These are phyloP conservation scores for Chirona hameri DNA, from an alignment of 2,888 invertebrate species.

Conservation along the genomic window DNA sequence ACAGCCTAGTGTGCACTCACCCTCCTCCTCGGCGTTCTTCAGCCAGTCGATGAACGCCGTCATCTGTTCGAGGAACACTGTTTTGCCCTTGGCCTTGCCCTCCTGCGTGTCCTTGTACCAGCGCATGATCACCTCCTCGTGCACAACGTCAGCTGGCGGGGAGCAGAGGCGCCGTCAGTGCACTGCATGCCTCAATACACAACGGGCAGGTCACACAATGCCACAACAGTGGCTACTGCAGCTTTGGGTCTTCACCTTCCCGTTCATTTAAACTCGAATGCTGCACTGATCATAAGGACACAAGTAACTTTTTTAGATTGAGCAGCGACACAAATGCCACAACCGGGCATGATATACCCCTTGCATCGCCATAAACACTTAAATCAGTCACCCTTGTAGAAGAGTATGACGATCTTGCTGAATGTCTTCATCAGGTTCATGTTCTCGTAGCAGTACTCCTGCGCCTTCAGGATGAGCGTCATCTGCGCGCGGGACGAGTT, in stretches of 20 bases:
- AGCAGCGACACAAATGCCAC: too few species aligned
- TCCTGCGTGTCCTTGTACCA: constrained; percentile 95
- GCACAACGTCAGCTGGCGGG: constrained; percentile 76
- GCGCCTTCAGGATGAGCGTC: constrained; percentile 83
- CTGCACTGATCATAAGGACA: too few species aligned
- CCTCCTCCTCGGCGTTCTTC: constrained; percentile 86
- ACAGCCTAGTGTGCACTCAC: too few species aligned
- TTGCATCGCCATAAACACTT: too few species aligned
- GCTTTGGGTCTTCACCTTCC: too few species aligned
- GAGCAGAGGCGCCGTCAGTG: constrained; percentile 35
- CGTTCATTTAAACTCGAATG: too few species aligned
- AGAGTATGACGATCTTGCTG: constrained; percentile 91
- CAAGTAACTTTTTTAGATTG: too few species aligned
- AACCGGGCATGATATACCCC: too few species aligned
- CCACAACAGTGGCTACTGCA: too few species aligned
- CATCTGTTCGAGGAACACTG: constrained; percentile 97
- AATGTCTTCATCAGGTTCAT: constrained; percentile 99
- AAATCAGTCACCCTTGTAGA: constrained; percentile 76
- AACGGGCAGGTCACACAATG: too few species aligned
- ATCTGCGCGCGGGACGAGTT: constrained; percentile 81
- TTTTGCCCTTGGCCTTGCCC: constrained; percentile 77
- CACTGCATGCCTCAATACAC: too few species aligned
- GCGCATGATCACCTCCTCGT: constrained; percentile 90
- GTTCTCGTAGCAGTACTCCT: constrained; percentile 97
- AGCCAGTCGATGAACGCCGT: constrained; percentile 97